These are phyloP conservation scores for Tetanocera ferruginea DNA, from an alignment of 2,888 invertebrate genomes.

Conservation along the genomic window DNA sequence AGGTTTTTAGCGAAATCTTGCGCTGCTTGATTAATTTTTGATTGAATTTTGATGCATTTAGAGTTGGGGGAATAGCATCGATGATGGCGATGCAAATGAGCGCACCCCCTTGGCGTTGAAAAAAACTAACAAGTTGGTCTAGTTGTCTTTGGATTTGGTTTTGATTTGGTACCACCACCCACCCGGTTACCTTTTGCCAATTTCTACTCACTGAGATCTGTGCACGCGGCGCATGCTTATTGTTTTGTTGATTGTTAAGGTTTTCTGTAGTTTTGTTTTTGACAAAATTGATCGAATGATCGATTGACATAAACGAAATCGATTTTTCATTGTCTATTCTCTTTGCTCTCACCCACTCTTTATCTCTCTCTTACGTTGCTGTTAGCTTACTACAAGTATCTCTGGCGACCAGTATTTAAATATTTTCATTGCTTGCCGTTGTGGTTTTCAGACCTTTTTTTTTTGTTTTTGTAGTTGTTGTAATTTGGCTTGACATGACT, in stretches of 20 bases:
- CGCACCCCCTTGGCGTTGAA: neutral
- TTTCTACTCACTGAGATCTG: neutral
- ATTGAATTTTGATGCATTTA: slow-evolving; percentile 64
- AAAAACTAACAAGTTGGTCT: neutral
- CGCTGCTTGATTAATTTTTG: slow-evolving; percentile 55
- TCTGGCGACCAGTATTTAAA: too few species aligned
- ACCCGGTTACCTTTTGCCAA: neutral
- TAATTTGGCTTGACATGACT: slow-evolving; percentile 14
- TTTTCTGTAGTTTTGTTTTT: neutral
- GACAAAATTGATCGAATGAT: slow-evolving; percentile 23
- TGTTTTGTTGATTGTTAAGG: neutral
- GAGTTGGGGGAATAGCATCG: neutral
- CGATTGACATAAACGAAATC: neutral
- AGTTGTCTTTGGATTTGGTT: neutral
- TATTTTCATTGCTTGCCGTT: neutral
- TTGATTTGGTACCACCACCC: slow-evolving; percentile 16
- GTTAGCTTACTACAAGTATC: neutral
- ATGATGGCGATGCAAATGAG: slow-evolving; percentile 15
- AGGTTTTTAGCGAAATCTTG: neutral
- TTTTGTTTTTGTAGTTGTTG: slow-evolving; percentile 3
- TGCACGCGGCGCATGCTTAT: slow-evolving; percentile 22
- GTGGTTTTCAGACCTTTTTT: neutral
- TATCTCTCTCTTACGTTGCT: neutral
- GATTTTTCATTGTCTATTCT: neutral
- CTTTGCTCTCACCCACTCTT: neutral